Evolutionary conservation across 2,113 vertebrate species (phyloP), one percentile per base, ranked within the genome.

Genomic region (Onychorhynchus coronatus): DNA sequence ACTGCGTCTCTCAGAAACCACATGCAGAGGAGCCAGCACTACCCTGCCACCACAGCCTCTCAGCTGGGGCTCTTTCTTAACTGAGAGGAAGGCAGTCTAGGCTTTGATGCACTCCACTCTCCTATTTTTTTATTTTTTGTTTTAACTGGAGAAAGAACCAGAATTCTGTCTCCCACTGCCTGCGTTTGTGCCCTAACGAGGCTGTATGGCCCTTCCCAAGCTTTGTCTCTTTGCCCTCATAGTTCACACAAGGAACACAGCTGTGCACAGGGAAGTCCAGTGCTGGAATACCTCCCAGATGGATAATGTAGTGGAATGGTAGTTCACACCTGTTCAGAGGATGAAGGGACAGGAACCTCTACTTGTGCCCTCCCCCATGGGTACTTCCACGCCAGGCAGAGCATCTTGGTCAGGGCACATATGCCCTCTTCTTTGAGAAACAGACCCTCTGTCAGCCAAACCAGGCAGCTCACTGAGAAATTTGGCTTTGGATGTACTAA

Each of bases 311-410:
- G 27, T 0, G 1, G 21, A 58, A 47, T 33, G 6, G 27, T n/a
- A 28, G 3, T 46, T 52, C 28, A 68, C 2, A 0, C 6, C 3
- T 1, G 8, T 12, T 10, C 50, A 42, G 50, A 49, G 30, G 9
- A 31, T 0, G 1, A 46, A 42, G 27, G n/a, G 31, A 25, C 16
- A 30, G 27, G 50, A 58, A 42, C 4, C 6, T 25, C 13, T 53
- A 50, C 20, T n/a, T 33, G 8, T 53, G 10, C 52, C 6, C 15
- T 65, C 20, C 39, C 1, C 0, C 0, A 0, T 21, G 20, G 15
- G 5, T 44, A 21, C 27, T 30, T 2, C 16, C n/a, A 66, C 17
- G 3, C 14, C n/a, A 33, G 39, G 44, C 15, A 63, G n/a, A 18
- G 11, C 6, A 74, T 4, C 14, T 28, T 42, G 8, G 5, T 13